These are phyloP conservation scores for Rhizoglyphus robini DNA, from an alignment of 1,140 invertebrate genomes.

Conservation along the genomic window DNA sequence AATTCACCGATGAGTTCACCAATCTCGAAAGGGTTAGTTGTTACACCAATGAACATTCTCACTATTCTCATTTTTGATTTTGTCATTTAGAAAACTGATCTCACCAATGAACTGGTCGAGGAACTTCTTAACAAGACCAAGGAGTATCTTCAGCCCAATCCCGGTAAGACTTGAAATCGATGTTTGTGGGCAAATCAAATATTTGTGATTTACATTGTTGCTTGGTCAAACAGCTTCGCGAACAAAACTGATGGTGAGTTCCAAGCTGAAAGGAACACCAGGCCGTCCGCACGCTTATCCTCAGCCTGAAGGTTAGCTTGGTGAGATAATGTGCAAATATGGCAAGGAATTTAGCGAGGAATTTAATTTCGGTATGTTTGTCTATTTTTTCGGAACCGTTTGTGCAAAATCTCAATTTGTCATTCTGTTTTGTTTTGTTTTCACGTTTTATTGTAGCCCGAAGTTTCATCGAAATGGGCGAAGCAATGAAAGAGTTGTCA, in stretches of 20 bases:
- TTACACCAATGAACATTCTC: no score
- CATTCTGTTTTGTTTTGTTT: neutral
- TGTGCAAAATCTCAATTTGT: neutral
- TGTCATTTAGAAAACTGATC: constrained; percentile 95
- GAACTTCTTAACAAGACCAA: constrained; percentile 91
- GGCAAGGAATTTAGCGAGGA: constrained; percentile 92
- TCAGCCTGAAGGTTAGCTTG: constrained; percentile 91
- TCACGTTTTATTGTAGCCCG: constrained; percentile 43
- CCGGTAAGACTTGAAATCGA: constrained; percentile 39
- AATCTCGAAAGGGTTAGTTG: constrained; percentile 95
- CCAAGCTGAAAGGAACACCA: constrained; percentile 44
- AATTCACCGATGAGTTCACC: constrained; percentile 93
- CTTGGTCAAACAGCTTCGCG: constrained; percentile 25
- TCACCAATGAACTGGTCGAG: constrained; percentile 85
- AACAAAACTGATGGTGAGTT: constrained; percentile 34
- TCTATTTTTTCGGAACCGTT: no score
- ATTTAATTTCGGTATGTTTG: constrained; percentile 57
- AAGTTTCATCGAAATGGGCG: constrained; percentile 84
- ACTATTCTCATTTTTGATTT: no score
- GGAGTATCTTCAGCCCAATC: constrained; percentile 98
- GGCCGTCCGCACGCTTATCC: constrained; percentile 63
- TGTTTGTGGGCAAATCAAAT: constrained; percentile 4
- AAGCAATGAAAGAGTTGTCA: constrained; percentile 91
- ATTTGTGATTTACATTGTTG: neutral
- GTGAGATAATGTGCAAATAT: constrained; percentile 89